These are phyloP conservation scores for Tricholaema leucomelas DNA, from an alignment of 2,113 vertebrate genomes.

Conservation along the genomic window DNA sequence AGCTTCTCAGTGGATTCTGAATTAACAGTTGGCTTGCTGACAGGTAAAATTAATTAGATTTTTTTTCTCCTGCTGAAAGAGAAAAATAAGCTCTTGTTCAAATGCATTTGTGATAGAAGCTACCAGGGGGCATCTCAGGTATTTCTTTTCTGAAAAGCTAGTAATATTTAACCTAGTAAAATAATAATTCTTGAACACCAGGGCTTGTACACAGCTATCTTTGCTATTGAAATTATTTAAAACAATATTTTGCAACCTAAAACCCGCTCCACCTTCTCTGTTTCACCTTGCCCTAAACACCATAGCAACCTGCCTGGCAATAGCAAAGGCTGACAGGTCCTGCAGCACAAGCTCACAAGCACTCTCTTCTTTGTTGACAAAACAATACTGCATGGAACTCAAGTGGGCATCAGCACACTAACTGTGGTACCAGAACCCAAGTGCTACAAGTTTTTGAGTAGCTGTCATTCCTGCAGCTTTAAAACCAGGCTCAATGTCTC, in stretches of 20 bases:
- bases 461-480: neutral
- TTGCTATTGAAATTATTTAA: neutral
- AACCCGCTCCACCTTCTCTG: neutral
- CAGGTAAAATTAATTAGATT: slow-evolving; percentile 31
- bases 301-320: neutral
- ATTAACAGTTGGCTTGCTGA: slow-evolving; percentile 17
- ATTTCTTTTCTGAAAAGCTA: slow-evolving; percentile 5
- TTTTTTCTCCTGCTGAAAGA: neutral
- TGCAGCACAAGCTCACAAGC: neutral
- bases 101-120: neutral
- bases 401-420: neutral
- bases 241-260: neutral
- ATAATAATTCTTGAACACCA: neutral
- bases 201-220: neutral
- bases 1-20: slow-evolving; percentile 20
- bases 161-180: neutral
- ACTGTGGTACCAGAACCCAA: neutral
- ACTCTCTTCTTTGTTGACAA: neutral
- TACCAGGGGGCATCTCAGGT: neutral
- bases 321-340: neutral
- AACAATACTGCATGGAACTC: neutral
- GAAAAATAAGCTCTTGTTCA: neutral
- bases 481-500: slow-evolving; percentile 20
- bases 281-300: neutral
- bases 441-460: neutral